Evolutionary conservation across 1,140 invertebrate genomes (phyloP), one percentile per base, ranked within the genome.

Genomic region (Brachionus rubens): DNA sequence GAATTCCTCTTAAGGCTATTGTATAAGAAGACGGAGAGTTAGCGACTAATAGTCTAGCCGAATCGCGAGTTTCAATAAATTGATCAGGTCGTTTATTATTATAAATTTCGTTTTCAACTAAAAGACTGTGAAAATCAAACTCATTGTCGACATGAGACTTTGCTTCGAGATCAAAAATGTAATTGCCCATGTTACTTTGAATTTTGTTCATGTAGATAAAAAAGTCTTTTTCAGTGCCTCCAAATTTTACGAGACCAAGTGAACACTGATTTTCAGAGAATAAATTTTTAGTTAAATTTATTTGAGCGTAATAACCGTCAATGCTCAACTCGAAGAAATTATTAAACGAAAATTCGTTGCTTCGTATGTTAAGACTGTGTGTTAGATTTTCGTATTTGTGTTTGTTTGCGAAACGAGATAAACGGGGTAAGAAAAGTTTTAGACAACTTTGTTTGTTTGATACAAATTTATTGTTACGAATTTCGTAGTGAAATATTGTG

Each of bases 181-280:
- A 92, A 28, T 80, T 87, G 0, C 91, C 92, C 54, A 86, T 88
- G 81, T 99, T 99, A 21, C 87, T 86, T 78, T 89, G 87, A 43
- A 99, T 91, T 65, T 80, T 78, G 80, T 91, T 90, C 81, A 86
- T 91, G 89, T 79, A 88, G 82, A 88, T 90, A 28, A 89, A 86
- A 84, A 98, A 87, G 79, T 91, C 90, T 84, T 99, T 99, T 83
- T 99, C 97, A 94, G 98, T 99, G 14, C 97, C 96, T 70, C 88
- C 87, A 3, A 99, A 86, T 0, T 90, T 89, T 2, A 99, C 87
- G 14, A 99, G 83, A 0, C 96, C 92, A n/a, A 83, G 86, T 72
- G 89, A 89, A 79, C 94, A 97, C 5, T 85, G 84, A 81, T 99
- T 99, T 40, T 91, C 89, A 1, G 89, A 87, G 81, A 98, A 96